Conservation (phyloP, 1,140 invertebrate genomes). For the Trichogramma pretiosum region DNA sequence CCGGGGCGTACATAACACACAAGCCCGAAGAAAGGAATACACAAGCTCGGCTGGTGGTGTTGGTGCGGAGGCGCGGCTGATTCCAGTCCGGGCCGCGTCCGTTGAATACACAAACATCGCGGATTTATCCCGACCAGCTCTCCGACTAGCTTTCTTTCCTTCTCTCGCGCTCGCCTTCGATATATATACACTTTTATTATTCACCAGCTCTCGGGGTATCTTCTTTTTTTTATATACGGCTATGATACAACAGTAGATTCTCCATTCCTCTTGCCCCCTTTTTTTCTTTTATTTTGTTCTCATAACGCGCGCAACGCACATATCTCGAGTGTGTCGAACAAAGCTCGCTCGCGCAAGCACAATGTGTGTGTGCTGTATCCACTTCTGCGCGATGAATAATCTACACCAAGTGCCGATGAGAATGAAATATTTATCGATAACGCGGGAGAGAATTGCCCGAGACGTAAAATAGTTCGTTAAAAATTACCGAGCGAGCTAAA, state of each 20-base stretch:
- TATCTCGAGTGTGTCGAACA: background rate
- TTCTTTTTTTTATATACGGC: slow-evolving; percentile 3
- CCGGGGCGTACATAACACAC: slow-evolving; percentile 26
- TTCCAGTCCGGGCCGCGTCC: slow-evolving; percentile 29
- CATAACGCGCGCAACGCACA: background rate
- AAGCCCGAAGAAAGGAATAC: slow-evolving; percentile 6
- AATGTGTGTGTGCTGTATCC: no score
- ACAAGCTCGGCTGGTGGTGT: no score
- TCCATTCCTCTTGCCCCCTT: background rate
- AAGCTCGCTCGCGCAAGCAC: background rate
- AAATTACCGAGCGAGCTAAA: no score
- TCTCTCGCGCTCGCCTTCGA: slow-evolving; percentile 14
- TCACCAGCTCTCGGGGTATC: slow-evolving; percentile 19
- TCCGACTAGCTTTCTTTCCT: no score
- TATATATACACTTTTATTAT: slow-evolving; percentile 34
- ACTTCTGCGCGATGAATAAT: no score
- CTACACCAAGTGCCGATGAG: no score
- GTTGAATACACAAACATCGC: slow-evolving; percentile 41
- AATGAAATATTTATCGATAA: no score
- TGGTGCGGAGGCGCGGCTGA: no score
- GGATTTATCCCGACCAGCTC: no score
- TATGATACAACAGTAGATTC: no score
- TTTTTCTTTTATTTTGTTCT: slow-evolving; percentile 1
- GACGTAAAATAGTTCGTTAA: no score
- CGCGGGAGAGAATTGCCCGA: no score